A percentile compares a stretch with the other conserved stretches of the same genome.
These are phyloP conservation scores for Rhea pennata DNA, from an alignment of 2,113 vertebrate species.

Conservation along the genomic window DNA sequence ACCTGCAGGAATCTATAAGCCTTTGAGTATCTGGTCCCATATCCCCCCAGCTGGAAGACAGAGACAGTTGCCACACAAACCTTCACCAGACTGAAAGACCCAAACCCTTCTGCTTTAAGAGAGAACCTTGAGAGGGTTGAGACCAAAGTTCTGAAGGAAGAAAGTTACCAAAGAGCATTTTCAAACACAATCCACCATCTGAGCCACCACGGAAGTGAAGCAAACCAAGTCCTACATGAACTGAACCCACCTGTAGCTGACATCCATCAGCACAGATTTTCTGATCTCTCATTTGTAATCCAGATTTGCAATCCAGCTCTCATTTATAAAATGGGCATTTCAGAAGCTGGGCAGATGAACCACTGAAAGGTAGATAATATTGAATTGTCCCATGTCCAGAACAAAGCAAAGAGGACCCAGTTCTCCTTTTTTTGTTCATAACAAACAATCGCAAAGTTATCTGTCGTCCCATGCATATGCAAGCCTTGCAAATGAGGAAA, in stretches of 20 bases:
- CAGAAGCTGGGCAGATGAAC: background rate
- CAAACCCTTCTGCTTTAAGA: background rate
- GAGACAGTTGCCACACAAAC: background rate
- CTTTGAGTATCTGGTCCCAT: background rate
- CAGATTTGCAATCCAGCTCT: background rate
- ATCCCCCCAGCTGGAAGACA: background rate
- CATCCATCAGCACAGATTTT: background rate
- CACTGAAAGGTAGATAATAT: background rate
- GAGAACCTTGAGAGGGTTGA: background rate
- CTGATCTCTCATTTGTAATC: background rate
- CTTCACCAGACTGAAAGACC: background rate
- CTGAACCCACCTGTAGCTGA: background rate
- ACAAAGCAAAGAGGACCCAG: background rate
- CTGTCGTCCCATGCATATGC: accelerated
- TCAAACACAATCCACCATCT: too few relatives aligned
- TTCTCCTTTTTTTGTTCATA: background rate
- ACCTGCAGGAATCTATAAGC: background rate
- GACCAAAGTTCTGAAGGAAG: accelerated
- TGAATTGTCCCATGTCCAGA: background rate
- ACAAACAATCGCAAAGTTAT: accelerated
- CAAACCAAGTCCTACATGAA: background rate
- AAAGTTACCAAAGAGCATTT: background rate
- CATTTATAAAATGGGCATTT: background rate
- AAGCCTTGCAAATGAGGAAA: background rate
- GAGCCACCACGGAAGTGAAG: background rate